Evolutionary conservation across 2,888 invertebrate genomes (phyloP), one percentile per base, ranked within the genome.

Genomic region (Parnassius orleans): DNA sequence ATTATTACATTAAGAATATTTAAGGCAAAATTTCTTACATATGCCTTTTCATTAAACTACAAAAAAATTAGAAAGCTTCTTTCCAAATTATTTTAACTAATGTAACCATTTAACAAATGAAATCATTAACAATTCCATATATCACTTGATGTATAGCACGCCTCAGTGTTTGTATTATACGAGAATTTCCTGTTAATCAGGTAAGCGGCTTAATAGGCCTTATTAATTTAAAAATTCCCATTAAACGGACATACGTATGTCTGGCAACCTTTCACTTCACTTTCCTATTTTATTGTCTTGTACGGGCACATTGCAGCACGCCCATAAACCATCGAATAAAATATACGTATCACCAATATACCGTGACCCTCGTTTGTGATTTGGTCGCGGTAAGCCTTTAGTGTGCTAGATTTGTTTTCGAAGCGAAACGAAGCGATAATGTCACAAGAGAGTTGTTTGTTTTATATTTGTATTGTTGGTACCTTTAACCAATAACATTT

Each of bases 201-300:
- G 55, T 56, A 52, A 41, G 14, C 51, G 12, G 19, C 44, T 56
- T 61, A 61, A 61, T 56, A 56, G 61, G 61, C 61, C 52, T 56
- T 56, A 61, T 61, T 61, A 61, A 61, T 60, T 60, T 56, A 46
- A 61, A 43, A 60, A 47, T 12, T 44, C 51, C 61, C 61, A 61
- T 61, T 61, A 61, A 61, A 55, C 51, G 55, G 55, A 55, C 55
- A 50, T 50, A 52, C 53, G 54, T 58, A 54, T 55, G 58, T 61
- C 64, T 55, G 50, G 63, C 51, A 57, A 65, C 63, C 72, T 70
- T 69, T 71, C 69, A 69, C 70, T 62, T 74, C 73, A 80, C 84
- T 85, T 84, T 86, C 80, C 77, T 78, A 83, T 83, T 83, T 83
- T 78, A 83, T 76, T 76, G 76, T 79, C 73, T 71, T 71, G 71